A percentile compares a stretch with the other conserved stretches of the same genome.
These are phyloP conservation scores for Physeter macrocephalus DNA, from an alignment of 2,113 vertebrate species.

Conservation along the genomic window DNA sequence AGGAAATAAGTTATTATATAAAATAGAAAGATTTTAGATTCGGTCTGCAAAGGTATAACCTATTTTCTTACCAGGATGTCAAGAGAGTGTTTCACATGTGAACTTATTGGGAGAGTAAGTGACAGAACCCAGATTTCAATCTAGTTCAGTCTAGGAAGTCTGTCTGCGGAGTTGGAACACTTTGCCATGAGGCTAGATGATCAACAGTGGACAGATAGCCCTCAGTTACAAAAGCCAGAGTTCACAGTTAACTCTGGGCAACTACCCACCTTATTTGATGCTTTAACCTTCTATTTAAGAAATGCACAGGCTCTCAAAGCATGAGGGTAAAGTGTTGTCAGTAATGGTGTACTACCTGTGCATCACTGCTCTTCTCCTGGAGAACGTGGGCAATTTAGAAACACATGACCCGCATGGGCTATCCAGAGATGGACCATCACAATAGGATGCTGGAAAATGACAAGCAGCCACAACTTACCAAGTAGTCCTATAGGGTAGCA, in stretches of 20 bases:
- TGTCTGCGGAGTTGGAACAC: background rate
- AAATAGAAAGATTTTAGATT: background rate
- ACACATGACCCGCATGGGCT: background rate
- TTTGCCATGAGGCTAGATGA: background rate
- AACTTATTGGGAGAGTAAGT: background rate
- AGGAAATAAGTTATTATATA: background rate
- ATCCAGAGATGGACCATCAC: background rate
- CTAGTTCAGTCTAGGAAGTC: background rate
- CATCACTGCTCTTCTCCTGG: background rate
- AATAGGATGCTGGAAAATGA: background rate
- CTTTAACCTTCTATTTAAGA: background rate
- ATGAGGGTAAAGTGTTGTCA: background rate
- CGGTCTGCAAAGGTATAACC: background rate
- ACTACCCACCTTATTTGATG: background rate
- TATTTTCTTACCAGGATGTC: background rate
- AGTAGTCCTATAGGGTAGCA: background rate
- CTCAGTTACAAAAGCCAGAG: background rate
- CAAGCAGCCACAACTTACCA: too few species aligned
- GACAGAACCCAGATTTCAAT: background rate
- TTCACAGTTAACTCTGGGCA: background rate
- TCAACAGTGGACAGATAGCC: background rate
- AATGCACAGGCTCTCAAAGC: background rate
- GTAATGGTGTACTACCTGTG: too few species aligned
- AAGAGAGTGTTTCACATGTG: background rate
- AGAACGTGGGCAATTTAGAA: background rate